Conservation (phyloP, 2,888 invertebrate species). For the Ceriagrion tenellum region DNA sequence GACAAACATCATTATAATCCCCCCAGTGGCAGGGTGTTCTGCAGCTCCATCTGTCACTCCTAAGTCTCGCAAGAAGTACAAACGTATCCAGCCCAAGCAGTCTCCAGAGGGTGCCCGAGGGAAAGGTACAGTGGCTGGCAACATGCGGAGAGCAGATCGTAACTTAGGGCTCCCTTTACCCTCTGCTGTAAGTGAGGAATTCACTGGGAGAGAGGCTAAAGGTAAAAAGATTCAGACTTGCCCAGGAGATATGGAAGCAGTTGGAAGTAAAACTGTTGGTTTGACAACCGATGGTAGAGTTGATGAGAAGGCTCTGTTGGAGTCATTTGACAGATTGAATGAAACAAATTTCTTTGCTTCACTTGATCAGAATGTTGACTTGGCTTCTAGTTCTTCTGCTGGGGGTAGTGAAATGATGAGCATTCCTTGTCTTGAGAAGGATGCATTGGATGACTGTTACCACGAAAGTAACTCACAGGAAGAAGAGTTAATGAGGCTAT, state of each 20-base stretch:
- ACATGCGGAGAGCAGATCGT: conserved; percentile 8
- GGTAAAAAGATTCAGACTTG: conserved; percentile 20
- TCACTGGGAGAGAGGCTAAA: background rate
- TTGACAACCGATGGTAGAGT: background rate
- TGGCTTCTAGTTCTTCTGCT: conserved; percentile 35
- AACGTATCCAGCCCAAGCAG: conserved; percentile 80
- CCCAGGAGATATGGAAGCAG: background rate
- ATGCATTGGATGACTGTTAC: conserved; percentile 90
- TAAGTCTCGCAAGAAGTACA: conserved; percentile 77
- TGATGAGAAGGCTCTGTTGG: conserved; percentile 38
- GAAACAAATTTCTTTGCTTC: conserved; percentile 13
- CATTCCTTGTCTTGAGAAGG: conserved; percentile 82
- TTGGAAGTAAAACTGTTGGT: background rate
- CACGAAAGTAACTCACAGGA: conserved; percentile 88
- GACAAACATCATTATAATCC: conserved; percentile 75
- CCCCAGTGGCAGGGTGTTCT: conserved; percentile 80
- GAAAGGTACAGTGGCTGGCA: background rate
- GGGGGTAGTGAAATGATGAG: conserved; percentile 70
- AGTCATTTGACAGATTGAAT: conserved; percentile 9
- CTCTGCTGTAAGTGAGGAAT: background rate
- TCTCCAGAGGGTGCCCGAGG: conserved; percentile 33
- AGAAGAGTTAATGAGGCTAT: conserved; percentile 91
- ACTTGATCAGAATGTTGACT: background rate
- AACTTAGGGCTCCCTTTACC: conserved; percentile 22
- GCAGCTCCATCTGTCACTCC: conserved; percentile 79